A percentile compares a stretch with the other conserved stretches of the same genome.
phyloP scores from a whole-genome alignment of 2,797 vertebrate species.

The Enteromius afrohamiltoni region DNA sequence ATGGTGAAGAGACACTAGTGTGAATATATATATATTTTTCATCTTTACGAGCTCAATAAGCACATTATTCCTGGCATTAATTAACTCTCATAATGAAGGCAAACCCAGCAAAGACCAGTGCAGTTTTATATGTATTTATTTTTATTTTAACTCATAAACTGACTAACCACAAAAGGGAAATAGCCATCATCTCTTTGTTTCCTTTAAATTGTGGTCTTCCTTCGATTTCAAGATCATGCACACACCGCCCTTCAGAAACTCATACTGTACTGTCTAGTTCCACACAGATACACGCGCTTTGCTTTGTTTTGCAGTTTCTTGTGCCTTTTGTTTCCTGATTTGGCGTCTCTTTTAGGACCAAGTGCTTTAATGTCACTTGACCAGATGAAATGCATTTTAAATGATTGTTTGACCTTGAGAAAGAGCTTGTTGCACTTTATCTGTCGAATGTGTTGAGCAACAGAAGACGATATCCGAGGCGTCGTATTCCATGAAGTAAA shows the following conservation, averaged over 20 bases:
- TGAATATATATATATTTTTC: background rate
- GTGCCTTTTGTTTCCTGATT: constrained; percentile 17
- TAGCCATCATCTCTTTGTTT: background rate
- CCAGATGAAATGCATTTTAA: background rate
- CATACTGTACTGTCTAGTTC: background rate
- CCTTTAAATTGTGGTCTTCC: background rate
- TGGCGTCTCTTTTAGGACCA: constrained; percentile 18
- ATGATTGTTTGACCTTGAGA: background rate
- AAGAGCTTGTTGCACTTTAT: constrained; percentile 16
- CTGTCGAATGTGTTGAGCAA: background rate
- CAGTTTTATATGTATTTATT: constrained; percentile 19
- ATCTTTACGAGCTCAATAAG: background rate
- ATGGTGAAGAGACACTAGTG: background rate
- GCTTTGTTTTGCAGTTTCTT: background rate
- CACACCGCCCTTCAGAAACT: too few species aligned
- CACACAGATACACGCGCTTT: background rate
- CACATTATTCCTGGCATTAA: background rate
- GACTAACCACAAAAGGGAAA: constrained; percentile 6
- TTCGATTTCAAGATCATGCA: background rate
- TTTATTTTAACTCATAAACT: constrained; percentile 15
- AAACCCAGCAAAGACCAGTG: background rate
- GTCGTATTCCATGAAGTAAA: background rate
- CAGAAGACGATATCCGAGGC: background rate
- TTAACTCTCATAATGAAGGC: background rate
- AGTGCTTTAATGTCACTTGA: background rate